phyloP scores from a whole-genome alignment of 2,888 invertebrate genomes.

The Drosophila limbata region DNA sequence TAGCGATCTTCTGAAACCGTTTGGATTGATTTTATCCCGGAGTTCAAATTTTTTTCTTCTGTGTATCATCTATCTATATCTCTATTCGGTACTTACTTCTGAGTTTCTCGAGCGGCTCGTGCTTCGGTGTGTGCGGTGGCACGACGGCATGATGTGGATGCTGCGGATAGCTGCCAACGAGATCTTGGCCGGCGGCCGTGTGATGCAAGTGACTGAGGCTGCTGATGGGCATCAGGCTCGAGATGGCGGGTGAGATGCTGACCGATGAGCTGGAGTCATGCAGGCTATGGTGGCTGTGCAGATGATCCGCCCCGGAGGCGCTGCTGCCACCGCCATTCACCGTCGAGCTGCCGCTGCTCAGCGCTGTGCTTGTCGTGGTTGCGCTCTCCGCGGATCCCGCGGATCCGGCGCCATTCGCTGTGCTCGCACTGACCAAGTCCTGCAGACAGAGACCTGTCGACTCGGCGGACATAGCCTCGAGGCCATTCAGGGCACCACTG shows the following conservation, averaged over 20 bases:
- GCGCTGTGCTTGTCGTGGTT: slow-evolving; percentile 80
- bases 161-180: slow-evolving; percentile 85
- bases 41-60: too few relatives aligned
- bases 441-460: slow-evolving; percentile 89
- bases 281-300: slow-evolving; percentile 86
- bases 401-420: slow-evolving; percentile 84
- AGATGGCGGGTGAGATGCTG: slow-evolving; percentile 87
- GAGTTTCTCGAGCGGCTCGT: slow-evolving; percentile 90
- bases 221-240: slow-evolving; percentile 87
- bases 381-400: slow-evolving; percentile 82
- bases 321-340: slow-evolving; percentile 81
- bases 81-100: slow-evolving; percentile 87
- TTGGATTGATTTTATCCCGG: too few relatives aligned
- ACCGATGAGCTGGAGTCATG: slow-evolving; percentile 87
- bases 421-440: slow-evolving; percentile 88
- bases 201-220: slow-evolving; percentile 85
- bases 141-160: slow-evolving; percentile 87
- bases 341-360: slow-evolving; percentile 83
- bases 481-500: slow-evolving; percentile 78
- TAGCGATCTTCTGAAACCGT: too few relatives aligned
- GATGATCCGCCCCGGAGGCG: slow-evolving; percentile 75
- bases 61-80: background rate
- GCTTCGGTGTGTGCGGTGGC: slow-evolving; percentile 87
- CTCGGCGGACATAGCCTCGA: slow-evolving; percentile 87
- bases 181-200: slow-evolving; percentile 84